phyloP scores from a whole-genome alignment of 1,140 invertebrate genomes.

The Harpegnathos saltator region DNA sequence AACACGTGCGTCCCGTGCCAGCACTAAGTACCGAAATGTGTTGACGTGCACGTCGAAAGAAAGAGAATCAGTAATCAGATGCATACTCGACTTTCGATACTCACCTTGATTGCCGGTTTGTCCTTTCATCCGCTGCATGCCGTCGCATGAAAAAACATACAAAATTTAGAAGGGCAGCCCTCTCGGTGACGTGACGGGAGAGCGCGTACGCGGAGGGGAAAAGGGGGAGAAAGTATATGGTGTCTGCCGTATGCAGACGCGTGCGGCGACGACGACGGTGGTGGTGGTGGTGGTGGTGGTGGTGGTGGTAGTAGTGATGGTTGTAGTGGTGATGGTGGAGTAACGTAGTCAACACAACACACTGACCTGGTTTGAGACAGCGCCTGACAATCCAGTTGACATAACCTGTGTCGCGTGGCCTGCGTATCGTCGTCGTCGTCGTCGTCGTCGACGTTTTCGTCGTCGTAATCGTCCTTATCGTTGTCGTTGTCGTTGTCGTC shows the following conservation, averaged over 20 bases:
- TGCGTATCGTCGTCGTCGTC: slow-evolving; percentile 59
- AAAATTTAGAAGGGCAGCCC: slow-evolving; percentile 80
- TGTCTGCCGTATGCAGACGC: slow-evolving; percentile 46
- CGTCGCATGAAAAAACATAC: slow-evolving; percentile 85
- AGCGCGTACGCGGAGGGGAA: slow-evolving; percentile 43
- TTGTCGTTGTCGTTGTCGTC: slow-evolving; percentile 47
- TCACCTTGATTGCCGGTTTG: slow-evolving; percentile 90
- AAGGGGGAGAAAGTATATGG: background rate
- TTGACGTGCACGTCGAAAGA: background rate
- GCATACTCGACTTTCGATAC: slow-evolving; percentile 43
- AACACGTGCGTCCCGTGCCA: too few species aligned
- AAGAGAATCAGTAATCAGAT: background rate
- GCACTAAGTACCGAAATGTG: too few species aligned
- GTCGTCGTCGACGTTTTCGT: slow-evolving; percentile 46
- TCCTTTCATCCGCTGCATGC: slow-evolving; percentile 95
- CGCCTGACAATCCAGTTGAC: slow-evolving; percentile 85
- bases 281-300: background rate
- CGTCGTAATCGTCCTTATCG: slow-evolving; percentile 42
- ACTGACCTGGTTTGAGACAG: slow-evolving; percentile 84
- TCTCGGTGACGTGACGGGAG: slow-evolving; percentile 72
- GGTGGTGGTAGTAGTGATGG: background rate
- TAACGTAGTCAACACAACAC: slow-evolving; percentile 69
- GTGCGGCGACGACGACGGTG: background rate
- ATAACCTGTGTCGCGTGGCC: slow-evolving; percentile 82
- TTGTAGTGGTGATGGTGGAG: slow-evolving; percentile 1